Base-by-base conservation (phyloP, 2,888 invertebrate species). In the Pristionchus fissidentatus region DNA sequence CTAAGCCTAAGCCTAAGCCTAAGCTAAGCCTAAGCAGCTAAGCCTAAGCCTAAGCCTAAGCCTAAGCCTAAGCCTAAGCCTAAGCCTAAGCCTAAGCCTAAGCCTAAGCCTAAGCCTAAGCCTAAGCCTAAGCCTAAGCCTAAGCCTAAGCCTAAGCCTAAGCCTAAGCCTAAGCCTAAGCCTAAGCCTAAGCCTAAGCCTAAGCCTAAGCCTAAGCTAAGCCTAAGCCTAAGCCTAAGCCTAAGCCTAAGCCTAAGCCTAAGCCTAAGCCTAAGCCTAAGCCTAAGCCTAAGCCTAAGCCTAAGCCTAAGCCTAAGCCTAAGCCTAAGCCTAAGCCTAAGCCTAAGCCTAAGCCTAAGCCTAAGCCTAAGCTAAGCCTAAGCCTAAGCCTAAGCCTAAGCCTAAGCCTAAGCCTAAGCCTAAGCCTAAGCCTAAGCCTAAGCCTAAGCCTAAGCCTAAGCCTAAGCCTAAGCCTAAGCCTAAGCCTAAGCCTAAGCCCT, bases 1-100 rank as follows among this genome's bases (percentile, higher is more conserved):
- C 60, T 60, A 60, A 60, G 60, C 60, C 60, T 60, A 60, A 60
- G 60, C 60, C 60, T 60, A 60, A 60, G 60, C 60, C 60, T 60
- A 60, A 60, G 60, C 60, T n/a, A n/a, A n/a, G n/a, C n/a, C n/a
- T n/a, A n/a, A n/a, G n/a, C n/a, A n/a, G n/a, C 60, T 60, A 60
- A 60, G 60, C 60, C 60, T 60, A 60, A 55, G 60, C 60, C 60
- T 60, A 60, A 60, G 60, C 60, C 60, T 60, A 60, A n/a, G n/a
- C n/a, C n/a, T n/a, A n/a, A n/a, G 29, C 29, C 60, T 60, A 60
- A 60, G 60, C 60, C 60, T 60, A 60, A 60, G 60, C 60, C 60
- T 60, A 60, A 60, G 60, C 60, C 32, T 29, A 32, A n/a, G n/a
- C n/a, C 60, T 60, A 60, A 60, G 60, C 60, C 60, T 60, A 60